Evolutionary conservation across 2,797 vertebrate genomes (phyloP), one percentile per base, ranked within the genome.

Genomic region (Numenius phaeopus): DNA sequence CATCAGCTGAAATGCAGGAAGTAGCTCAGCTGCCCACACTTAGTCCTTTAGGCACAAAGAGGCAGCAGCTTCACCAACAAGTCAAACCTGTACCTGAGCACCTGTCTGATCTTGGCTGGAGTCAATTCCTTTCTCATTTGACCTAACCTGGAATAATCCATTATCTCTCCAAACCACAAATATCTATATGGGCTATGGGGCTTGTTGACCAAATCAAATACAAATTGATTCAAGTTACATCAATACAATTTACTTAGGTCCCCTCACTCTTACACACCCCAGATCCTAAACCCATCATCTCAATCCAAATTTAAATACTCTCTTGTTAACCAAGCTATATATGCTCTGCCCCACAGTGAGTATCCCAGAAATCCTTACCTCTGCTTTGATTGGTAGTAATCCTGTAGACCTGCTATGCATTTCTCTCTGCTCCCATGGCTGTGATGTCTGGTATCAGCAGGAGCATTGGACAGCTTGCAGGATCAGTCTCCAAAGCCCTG

Each of bases 191-290:
- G 75, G n/a, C 47, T 85, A 65, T 55, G 39, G 44, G 57, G 9
- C 59, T 77, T 44, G n/a, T 71, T 87, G 58, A 69, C 40, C 50
- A 87, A 81, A 70, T 87, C 59, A 83, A 91, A 91, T 70, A 58
- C 26, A 59, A 87, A 91, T 79, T 73, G 44, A 92, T 69, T 71
- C 76, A 55, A 67, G 50, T 29, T 70, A 17, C 54, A 88, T 83
- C 61, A 42, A 64, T 58, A 30, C 26, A 84, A 55, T 79, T 83
- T 69, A 32, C 11, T 64, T 22, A 32, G 21, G 22, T 57, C 23
- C 54, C 21, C 16, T 82, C 0, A 0, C 19, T 66, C 3, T 11
- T 59, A 50, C 14, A 24, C 1, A 0, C 10, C 65, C 49, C 27
- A 44, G 11, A 66, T 57, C 47, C 54, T 66, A 83, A 67, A 3